These are phyloP conservation scores for Heteromurus nitidus DNA, from an alignment of 2,888 invertebrate genomes.

Conservation along the genomic window DNA sequence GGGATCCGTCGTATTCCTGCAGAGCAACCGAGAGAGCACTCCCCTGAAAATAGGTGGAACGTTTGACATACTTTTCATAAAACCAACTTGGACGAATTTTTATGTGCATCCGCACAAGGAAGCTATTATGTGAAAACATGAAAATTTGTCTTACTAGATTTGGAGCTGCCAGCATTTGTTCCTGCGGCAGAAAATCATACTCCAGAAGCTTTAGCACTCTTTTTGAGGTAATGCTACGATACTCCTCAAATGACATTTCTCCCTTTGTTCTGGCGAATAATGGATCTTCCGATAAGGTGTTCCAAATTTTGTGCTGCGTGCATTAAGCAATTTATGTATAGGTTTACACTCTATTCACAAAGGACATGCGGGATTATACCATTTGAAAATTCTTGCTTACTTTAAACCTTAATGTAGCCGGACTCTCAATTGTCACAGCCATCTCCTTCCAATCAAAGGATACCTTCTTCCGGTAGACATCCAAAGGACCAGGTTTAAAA, in stretches of 20 bases:
- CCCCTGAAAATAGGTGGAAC: slow-evolving; percentile 36
- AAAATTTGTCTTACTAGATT: slow-evolving; percentile 54
- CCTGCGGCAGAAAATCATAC: slow-evolving; percentile 79
- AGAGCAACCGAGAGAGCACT: slow-evolving; percentile 51
- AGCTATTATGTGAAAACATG: too few species aligned
- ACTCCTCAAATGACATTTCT: slow-evolving; percentile 76
- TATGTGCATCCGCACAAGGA: too few species aligned
- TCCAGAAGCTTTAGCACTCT: slow-evolving; percentile 81
- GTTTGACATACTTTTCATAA: too few species aligned
- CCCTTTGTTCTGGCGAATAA: slow-evolving; percentile 74
- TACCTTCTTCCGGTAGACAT: slow-evolving; percentile 84
- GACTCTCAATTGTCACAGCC: slow-evolving; percentile 86
- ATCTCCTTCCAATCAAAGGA: slow-evolving; percentile 92
- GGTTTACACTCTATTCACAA: too few species aligned
- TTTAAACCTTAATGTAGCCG: slow-evolving; percentile 84
- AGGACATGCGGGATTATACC: too few species aligned
- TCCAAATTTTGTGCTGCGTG: slow-evolving; percentile 76
- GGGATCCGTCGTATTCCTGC: slow-evolving; percentile 61
- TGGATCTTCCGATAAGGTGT: slow-evolving; percentile 76
- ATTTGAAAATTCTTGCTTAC: slow-evolving; percentile 76
- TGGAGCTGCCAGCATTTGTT: slow-evolving; percentile 59
- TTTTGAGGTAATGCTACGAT: slow-evolving; percentile 79
- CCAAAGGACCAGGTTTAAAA: slow-evolving; percentile 82
- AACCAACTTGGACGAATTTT: background rate
- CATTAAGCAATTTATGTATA: slow-evolving; percentile 70